These are phyloP conservation scores for Larimichthys crocea DNA, from an alignment of 2,113 vertebrate species.

Conservation along the genomic window DNA sequence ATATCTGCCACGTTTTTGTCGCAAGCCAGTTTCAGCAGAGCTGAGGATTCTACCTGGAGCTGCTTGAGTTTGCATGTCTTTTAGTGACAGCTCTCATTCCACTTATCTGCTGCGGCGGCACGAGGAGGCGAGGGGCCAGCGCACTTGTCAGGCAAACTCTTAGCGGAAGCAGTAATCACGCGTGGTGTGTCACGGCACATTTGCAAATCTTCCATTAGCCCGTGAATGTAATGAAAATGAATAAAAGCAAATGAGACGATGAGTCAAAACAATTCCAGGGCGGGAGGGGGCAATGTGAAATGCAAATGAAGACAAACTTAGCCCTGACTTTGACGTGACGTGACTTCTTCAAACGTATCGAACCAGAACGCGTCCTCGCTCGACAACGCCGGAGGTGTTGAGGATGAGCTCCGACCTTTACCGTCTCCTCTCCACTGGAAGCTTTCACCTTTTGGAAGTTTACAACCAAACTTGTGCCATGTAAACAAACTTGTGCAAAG, in stretches of 20 bases:
- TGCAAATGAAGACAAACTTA: conserved; percentile 28
- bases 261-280: conserved; percentile 35
- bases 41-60: conserved; percentile 13
- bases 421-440: not conserved
- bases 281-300: conserved; percentile 14
- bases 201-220: conserved; percentile 50
- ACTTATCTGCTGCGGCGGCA: conserved; percentile 2
- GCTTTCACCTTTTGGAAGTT: conserved; percentile 29
- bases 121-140: conserved; percentile 7
- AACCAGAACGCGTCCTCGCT: not conserved
- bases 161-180: conserved; percentile 23
- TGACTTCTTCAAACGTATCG: not conserved
- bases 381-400: not conserved
- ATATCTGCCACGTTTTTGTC: not conserved
- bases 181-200: conserved; percentile 24
- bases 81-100: conserved; percentile 34
- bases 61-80: conserved; percentile 6
- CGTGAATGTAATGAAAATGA: conserved; percentile 39
- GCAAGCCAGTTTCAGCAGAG: not conserved
- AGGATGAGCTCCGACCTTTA: not conserved
- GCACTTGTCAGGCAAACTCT: conserved; percentile 27
- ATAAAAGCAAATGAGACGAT: conserved; percentile 56
- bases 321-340: not conserved
- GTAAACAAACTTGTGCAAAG: conserved; percentile 55
- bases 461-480: conserved; percentile 7